A percentile compares a stretch with the other conserved stretches of the same genome.
These are phyloP conservation scores for Thunnus thynnus DNA, from an alignment of 2,113 vertebrate species.

Conservation along the genomic window DNA sequence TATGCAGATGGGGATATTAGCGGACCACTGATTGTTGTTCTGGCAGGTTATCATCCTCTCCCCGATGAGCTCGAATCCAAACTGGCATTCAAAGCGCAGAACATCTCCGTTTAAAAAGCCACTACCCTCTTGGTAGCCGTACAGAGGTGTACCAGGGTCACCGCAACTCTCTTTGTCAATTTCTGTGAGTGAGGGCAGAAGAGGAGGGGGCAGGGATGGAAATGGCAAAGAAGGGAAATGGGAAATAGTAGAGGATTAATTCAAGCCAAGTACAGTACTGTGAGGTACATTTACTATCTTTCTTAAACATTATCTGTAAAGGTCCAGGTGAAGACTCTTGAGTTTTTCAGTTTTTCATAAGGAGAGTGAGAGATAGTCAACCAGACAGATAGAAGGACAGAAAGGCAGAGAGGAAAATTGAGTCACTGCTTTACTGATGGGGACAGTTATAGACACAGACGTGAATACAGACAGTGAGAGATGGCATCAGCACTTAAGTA, in stretches of 20 bases:
- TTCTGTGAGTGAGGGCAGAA: constrained; percentile 84
- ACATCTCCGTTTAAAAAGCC: constrained; percentile 96
- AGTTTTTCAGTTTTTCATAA: constrained; percentile 4
- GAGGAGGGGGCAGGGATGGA: constrained; percentile 8
- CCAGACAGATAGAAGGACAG: neutral
- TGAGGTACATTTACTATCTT: constrained; percentile 23
- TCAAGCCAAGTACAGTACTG: constrained; percentile 33
- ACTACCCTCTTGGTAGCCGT: constrained; percentile 95
- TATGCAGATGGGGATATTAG: constrained; percentile 99
- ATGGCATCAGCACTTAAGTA: constrained; percentile 37
- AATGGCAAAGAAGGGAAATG: neutral
- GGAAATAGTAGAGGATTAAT: constrained; percentile 23
- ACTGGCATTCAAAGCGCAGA: constrained; percentile 97
- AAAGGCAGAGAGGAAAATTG: constrained; percentile 24
- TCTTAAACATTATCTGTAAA: constrained; percentile 60
- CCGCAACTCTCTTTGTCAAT: constrained; percentile 99
- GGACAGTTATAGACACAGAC: constrained; percentile 35
- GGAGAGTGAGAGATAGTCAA: neutral
- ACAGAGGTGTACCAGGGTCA: constrained; percentile 95
- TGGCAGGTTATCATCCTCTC: constrained; percentile 97
- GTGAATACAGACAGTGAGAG: constrained; percentile 32
- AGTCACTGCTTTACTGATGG: constrained; percentile 19
- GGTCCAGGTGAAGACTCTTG: constrained; percentile 45
- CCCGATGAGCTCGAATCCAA: constrained; percentile 98
- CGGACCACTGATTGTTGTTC: constrained; percentile 99